phyloP scores from a whole-genome alignment of 2,797 vertebrate species.

The Phalanger gymnotis region DNA sequence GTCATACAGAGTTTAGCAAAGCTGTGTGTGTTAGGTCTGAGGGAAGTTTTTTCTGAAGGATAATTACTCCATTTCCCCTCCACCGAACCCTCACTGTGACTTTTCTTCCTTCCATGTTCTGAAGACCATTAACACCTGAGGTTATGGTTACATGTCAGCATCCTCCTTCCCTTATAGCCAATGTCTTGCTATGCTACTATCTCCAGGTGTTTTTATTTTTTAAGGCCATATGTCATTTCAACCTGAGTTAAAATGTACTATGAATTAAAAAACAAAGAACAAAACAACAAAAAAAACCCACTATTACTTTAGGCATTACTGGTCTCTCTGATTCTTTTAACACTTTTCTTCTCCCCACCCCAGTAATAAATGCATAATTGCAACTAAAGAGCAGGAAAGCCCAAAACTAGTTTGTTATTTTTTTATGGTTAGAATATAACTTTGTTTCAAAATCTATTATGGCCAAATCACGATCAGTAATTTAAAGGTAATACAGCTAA shows the following conservation, averaged over 20 bases:
- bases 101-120: not conserved
- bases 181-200: not conserved
- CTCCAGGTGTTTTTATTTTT: conserved; percentile 1
- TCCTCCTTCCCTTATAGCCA: not conserved
- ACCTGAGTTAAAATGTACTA: not conserved
- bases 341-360: not conserved
- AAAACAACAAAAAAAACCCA: not conserved
- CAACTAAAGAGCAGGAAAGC: not conserved
- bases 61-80: not conserved
- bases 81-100: not conserved
- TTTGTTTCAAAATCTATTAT: not conserved
- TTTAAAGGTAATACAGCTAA: not conserved
- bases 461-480: not conserved
- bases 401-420: not conserved
- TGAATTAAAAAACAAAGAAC: conserved; percentile 30
- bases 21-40: not conserved
- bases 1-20: not conserved
- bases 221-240: not conserved
- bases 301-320: not conserved
- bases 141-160: not conserved
- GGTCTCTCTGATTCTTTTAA: conserved; percentile 19
- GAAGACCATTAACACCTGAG: not conserved
- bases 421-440: not conserved
- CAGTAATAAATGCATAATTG: not conserved
- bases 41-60: not conserved